These are phyloP conservation scores for Copidosoma floridanum DNA, from an alignment of 1,140 invertebrate species.

Conservation along the genomic window DNA sequence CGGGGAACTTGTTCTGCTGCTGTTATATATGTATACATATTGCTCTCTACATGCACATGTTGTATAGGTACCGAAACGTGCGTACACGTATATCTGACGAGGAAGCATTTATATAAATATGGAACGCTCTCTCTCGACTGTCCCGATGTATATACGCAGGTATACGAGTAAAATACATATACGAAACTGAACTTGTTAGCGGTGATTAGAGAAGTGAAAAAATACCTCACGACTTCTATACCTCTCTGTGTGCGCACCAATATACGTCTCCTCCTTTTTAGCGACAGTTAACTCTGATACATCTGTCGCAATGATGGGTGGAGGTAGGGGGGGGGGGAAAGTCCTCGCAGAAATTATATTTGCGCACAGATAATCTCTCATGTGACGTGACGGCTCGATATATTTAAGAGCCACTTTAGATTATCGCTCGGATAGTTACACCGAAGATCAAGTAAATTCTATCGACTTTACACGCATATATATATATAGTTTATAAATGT, in stretches of 20 bases:
- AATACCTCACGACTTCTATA: no score
- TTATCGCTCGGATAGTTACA: not conserved
- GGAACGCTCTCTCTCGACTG: not conserved
- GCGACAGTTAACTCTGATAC: no score
- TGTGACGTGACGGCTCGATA: not conserved
- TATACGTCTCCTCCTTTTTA: not conserved
- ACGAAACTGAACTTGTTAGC: constrained; percentile 16
- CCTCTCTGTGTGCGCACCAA: no score
- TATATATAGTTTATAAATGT: not conserved
- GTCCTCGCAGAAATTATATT: not conserved
- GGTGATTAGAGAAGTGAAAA: constrained; percentile 10
- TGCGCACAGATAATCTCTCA: not conserved
- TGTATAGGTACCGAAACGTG: no score
- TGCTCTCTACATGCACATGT: not conserved
- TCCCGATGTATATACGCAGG: no score
- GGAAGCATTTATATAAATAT: constrained; percentile 20
- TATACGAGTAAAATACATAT: no score
- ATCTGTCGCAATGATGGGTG: no score
- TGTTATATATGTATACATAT: not conserved
- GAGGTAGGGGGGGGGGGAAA: not conserved
- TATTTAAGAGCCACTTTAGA: constrained; percentile 1
- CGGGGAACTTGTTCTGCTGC: not conserved
- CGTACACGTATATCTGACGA: constrained; percentile 5
- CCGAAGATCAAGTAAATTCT: not conserved
- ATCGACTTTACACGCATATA: not conserved